These are phyloP conservation scores for Hippopotamyrus pictus DNA, from an alignment of 2,797 vertebrate species.

Conservation along the genomic window DNA sequence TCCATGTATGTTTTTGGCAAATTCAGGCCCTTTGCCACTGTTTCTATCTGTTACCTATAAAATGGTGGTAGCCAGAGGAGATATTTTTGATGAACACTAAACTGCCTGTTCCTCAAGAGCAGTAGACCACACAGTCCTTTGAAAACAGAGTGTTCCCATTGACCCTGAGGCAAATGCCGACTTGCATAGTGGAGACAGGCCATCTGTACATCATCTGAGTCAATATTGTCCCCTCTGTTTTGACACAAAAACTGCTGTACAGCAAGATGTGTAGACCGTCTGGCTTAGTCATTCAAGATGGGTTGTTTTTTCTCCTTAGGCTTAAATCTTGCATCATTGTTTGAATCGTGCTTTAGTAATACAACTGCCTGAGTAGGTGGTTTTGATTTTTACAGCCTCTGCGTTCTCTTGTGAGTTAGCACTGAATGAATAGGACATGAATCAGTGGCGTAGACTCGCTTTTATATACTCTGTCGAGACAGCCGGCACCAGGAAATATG, in stretches of 20 bases:
- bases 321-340: not conserved
- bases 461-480: not conserved
- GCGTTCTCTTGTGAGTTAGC: not conserved
- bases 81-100: not conserved
- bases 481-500: not conserved
- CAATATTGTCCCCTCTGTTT: slow-evolving; percentile 6
- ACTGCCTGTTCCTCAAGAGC: not conserved
- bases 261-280: slow-evolving; percentile 9
- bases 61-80: not conserved
- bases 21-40: not conserved
- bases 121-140: not conserved
- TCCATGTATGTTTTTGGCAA: not conserved
- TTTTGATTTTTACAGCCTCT: not conserved
- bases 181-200: not conserved
- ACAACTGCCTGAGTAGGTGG: not conserved
- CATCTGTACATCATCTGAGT: not conserved
- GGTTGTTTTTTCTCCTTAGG: not conserved
- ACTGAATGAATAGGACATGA: not conserved
- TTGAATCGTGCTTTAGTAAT: not conserved
- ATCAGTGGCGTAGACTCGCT: not conserved
- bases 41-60: not conserved
- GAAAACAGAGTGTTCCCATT: not conserved
- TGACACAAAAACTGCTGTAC: slow-evolving; percentile 9
- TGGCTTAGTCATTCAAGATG: slow-evolving; percentile 8
- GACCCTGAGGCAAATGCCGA: not conserved